A percentile compares a stretch with the other conserved stretches of the same genome.
phyloP scores from a whole-genome alignment of 2,797 vertebrate genomes.

The Carduelis carduelis region DNA sequence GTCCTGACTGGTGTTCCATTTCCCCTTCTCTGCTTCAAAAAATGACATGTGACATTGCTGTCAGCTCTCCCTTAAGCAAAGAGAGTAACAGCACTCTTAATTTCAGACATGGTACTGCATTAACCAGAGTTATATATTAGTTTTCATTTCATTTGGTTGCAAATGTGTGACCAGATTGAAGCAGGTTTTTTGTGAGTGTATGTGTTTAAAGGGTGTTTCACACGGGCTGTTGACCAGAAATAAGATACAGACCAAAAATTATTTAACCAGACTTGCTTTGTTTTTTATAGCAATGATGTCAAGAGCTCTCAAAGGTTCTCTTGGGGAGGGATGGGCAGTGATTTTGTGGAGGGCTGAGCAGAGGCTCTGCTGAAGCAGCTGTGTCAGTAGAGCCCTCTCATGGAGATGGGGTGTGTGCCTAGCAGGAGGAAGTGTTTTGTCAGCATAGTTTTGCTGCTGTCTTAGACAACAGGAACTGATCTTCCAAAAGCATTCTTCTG shows the following conservation, averaged over 20 bases:
- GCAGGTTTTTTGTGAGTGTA: not conserved
- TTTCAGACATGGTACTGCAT: not conserved
- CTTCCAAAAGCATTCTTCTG: not conserved
- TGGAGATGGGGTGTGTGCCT: not conserved
- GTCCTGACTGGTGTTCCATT: not conserved
- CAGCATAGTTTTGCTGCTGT: not conserved
- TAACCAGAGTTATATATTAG: not conserved
- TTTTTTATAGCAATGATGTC: not conserved
- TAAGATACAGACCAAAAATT: not conserved
- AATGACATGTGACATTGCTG: not conserved
- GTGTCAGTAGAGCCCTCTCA: not conserved
- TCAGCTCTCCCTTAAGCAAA: not conserved
- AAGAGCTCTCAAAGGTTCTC: not conserved
- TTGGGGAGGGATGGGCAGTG: fast-evolving
- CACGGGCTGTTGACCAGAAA: not conserved
- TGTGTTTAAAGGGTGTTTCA: not conserved
- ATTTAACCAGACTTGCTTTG: not conserved
- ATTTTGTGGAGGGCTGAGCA: not conserved
- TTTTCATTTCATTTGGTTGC: not conserved
- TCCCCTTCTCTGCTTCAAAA: not conserved
- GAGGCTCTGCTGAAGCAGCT: not conserved
- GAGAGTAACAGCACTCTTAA: not conserved
- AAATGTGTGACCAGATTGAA: not conserved
- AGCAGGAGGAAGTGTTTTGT: not conserved
- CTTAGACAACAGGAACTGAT: not conserved